A percentile compares a stretch with the other conserved stretches of the same genome.
Conservation (phyloP, 2,888 invertebrate genomes). For the Leucophenga maculata region DNA sequence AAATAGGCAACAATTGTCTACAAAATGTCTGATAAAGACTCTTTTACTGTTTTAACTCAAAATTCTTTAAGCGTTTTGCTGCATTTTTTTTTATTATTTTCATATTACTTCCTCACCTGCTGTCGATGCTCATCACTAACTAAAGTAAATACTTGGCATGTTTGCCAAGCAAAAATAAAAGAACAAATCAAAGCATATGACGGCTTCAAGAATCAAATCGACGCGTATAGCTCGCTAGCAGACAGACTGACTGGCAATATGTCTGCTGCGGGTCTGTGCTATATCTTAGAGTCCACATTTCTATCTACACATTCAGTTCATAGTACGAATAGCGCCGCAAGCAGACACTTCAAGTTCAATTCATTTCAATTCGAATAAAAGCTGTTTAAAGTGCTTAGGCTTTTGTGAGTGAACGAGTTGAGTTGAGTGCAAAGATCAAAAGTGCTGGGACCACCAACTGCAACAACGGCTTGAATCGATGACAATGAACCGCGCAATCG, state of each 20-base stretch:
- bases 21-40: no score
- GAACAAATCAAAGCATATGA: no score
- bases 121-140: no score
- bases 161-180: no score
- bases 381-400: constrained; percentile 3
- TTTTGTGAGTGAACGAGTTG: constrained; percentile 12
- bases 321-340: not conserved
- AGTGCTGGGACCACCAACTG: constrained; percentile 6
- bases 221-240: not conserved
- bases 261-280: not conserved
- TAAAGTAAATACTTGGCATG: no score
- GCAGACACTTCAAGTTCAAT: constrained; percentile 10
- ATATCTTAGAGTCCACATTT: no score
- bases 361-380: not conserved
- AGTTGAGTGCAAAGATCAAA: constrained; percentile 19
- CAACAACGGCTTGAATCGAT: not conserved
- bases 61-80: no score
- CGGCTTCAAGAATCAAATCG: not conserved
- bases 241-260: constrained; percentile 15
- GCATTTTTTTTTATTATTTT: no score
- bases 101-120: not conserved
- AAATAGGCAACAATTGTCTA: no score
- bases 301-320: not conserved
- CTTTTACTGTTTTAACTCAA: constrained; percentile 10
- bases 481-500: constrained; percentile 1